Evolutionary conservation across 2,797 vertebrate species (phyloP).

Genomic region (Anas bernieri): DNA sequence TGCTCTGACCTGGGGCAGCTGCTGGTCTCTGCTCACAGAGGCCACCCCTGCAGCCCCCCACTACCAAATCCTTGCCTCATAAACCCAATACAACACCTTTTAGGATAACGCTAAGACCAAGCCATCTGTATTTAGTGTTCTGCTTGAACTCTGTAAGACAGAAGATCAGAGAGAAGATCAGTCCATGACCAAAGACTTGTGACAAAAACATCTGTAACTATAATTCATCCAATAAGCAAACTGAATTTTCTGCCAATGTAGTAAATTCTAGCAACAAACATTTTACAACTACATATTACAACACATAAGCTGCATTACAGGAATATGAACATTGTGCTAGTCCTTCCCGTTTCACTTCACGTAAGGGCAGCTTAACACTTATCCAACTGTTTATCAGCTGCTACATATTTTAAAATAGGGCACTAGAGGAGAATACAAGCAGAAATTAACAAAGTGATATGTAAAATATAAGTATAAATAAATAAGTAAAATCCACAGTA

Average conservation of each 20-base stretch:
- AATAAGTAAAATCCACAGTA: neutral
- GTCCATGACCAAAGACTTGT: neutral
- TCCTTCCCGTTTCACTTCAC: neutral
- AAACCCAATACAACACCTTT: neutral
- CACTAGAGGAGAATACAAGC: neutral
- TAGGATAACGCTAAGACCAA: neutral
- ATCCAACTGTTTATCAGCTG: neutral
- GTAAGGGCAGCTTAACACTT: neutral
- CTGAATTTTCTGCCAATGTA: neutral
- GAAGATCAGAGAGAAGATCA: neutral
- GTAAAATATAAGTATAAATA: neutral
- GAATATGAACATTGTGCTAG: neutral
- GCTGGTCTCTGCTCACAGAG: too few species aligned
- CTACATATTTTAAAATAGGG: neutral
- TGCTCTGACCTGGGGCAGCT: too few species aligned
- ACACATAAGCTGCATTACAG: neutral
- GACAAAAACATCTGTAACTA: neutral
- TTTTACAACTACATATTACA: neutral
- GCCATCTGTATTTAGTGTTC: neutral
- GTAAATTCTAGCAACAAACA: neutral
- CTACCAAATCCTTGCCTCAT: too few species aligned
- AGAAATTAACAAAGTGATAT: neutral
- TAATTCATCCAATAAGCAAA: neutral
- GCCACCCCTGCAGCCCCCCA: too few species aligned
- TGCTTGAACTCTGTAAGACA: neutral